Conservation (phyloP, 2,888 invertebrate genomes). For the Coelogynopora nodosa region DNA sequence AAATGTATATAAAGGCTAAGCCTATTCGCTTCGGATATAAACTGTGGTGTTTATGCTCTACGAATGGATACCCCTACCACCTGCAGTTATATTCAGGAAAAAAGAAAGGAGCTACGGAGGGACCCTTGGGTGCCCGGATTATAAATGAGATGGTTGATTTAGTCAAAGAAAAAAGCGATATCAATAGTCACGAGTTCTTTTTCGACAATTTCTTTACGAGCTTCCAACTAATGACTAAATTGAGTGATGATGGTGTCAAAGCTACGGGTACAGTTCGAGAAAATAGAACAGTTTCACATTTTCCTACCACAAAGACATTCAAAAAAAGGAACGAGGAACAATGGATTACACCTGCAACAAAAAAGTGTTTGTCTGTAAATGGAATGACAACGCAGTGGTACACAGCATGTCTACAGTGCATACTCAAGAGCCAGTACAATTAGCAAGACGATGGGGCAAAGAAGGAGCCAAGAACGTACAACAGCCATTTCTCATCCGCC, state of each 20-base stretch:
- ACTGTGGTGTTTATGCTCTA: slow-evolving; percentile 4
- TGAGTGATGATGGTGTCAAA: background rate
- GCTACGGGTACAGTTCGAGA: slow-evolving; percentile 32
- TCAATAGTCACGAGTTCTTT: background rate
- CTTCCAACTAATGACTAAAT: background rate
- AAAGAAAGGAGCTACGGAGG: background rate
- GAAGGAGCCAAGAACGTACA: background rate
- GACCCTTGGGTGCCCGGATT: slow-evolving; percentile 20
- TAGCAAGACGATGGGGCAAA: background rate
- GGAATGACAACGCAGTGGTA: background rate
- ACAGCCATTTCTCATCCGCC: background rate
- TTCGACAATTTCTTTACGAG: slow-evolving; percentile 35
- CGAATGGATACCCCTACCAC: slow-evolving; percentile 26
- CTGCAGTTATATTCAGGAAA: slow-evolving; percentile 25
- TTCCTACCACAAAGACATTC: background rate
- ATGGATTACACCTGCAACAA: background rate
- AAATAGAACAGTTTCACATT: slow-evolving; percentile 27
- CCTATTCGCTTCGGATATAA: slow-evolving; percentile 31
- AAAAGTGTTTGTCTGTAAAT: slow-evolving; percentile 12
- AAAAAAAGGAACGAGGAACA: slow-evolving; percentile 32
- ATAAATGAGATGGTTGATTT: slow-evolving; percentile 12
- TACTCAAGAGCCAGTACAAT: background rate
- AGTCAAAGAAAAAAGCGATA: slow-evolving; percentile 2
- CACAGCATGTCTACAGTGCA: background rate
- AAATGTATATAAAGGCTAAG: slow-evolving; percentile 34